Evolutionary conservation across 2,888 invertebrate species (phyloP).

Genomic region (Andrena flavipes): DNA sequence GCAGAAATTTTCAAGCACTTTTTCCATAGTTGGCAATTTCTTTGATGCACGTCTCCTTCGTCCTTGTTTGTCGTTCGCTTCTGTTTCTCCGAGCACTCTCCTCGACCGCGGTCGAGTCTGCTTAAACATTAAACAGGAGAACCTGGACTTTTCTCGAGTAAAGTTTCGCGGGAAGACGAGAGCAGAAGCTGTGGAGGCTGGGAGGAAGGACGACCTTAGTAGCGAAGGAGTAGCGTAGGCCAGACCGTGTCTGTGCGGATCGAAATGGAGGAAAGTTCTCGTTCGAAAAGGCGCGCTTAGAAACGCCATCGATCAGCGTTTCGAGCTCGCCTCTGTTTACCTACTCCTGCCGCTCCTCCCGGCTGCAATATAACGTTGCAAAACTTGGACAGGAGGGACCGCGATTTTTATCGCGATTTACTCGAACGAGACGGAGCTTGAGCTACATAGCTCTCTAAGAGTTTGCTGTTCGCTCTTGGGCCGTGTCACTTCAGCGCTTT

Average conservation of each 20-base stretch:
- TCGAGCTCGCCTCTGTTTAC: conserved; percentile 25
- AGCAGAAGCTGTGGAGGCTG: not conserved
- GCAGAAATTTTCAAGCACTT: conserved; percentile 1
- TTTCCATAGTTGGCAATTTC: conserved; percentile 18
- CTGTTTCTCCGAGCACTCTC: conserved; percentile 17
- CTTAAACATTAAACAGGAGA: conserved; percentile 65
- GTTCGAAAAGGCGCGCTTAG: conserved; percentile 15
- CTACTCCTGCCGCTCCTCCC: not conserved
- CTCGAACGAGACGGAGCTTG: not conserved
- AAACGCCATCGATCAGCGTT: conserved; percentile 46
- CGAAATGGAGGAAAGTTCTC: conserved; percentile 2
- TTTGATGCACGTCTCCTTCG: conserved; percentile 10
- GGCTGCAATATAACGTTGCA: conserved; percentile 12
- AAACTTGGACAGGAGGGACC: conserved; percentile 12
- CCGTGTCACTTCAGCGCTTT: not conserved
- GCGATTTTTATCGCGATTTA: conserved; percentile 27
- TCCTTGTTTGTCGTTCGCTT: conserved; percentile 17
- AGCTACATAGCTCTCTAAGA: too few relatives aligned
- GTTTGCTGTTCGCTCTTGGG: too few relatives aligned
- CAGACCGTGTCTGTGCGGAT: not conserved
- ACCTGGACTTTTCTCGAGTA: conserved; percentile 4
- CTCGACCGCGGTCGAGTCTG: conserved; percentile 20
- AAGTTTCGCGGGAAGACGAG: conserved; percentile 43
- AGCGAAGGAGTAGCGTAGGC: not conserved
- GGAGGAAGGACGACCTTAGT: not conserved